phyloP scores from a whole-genome alignment of 2,113 vertebrate genomes.

The Brachypodius melanocephalos region DNA sequence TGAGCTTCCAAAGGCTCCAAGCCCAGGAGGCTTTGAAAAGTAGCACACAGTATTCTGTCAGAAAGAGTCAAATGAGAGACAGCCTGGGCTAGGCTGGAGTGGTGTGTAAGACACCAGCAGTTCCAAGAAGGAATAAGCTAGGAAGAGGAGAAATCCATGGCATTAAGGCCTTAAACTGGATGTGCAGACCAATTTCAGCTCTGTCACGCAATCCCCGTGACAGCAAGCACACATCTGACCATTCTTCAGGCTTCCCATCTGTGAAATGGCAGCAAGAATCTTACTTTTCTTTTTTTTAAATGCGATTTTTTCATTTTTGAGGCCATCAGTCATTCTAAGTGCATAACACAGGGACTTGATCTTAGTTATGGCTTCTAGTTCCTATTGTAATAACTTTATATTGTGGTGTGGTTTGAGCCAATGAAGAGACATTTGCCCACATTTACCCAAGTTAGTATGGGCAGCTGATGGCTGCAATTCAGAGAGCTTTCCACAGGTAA shows the following conservation, averaged over 20 bases:
- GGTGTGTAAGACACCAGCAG: neutral
- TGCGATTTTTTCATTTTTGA: neutral
- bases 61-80: neutral
- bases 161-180: neutral
- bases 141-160: neutral
- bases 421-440: neutral
- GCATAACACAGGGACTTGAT: neutral
- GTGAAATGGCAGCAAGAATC: neutral
- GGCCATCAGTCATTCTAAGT: neutral
- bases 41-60: slow-evolving; percentile 2
- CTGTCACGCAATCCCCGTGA: neutral
- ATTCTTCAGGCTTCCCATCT: neutral
- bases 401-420: neutral
- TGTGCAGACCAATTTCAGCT: neutral
- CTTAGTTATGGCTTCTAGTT: neutral
- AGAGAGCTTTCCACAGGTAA: neutral
- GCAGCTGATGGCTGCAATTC: neutral
- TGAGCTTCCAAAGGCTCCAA: neutral
- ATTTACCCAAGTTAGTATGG: neutral
- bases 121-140: neutral
- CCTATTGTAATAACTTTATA: neutral
- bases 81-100: neutral
- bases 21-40: neutral
- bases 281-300: neutral
- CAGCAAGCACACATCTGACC: neutral